These are phyloP conservation scores for Ageneiosus marmoratus DNA, from an alignment of 2,113 vertebrate genomes.

Conservation along the genomic window DNA sequence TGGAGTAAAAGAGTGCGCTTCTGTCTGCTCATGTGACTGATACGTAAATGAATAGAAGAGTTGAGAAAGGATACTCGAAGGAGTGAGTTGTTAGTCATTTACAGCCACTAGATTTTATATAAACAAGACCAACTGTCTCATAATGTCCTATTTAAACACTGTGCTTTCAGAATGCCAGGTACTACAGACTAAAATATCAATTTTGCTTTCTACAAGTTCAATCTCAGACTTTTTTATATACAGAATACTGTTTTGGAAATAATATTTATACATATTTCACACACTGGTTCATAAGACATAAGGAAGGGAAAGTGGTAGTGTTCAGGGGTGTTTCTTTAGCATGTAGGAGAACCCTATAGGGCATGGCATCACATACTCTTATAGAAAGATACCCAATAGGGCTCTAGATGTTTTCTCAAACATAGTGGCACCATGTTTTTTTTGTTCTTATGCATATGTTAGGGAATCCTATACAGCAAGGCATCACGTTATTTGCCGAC, in stretches of 20 bases:
- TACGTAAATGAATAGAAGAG: background rate
- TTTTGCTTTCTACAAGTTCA: too few species aligned
- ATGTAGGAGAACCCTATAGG: background rate
- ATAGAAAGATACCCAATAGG: background rate
- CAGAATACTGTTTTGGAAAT: background rate
- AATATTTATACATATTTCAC: background rate
- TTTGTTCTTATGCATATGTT: background rate
- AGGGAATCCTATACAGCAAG: background rate
- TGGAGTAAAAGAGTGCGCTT: constrained; percentile 56
- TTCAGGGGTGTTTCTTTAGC: background rate
- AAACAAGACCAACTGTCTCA: background rate
- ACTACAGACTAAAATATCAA: too few species aligned
- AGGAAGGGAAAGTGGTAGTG: background rate
- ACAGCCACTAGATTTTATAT: background rate
- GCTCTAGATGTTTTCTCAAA: background rate
- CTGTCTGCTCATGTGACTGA: constrained; percentile 15
- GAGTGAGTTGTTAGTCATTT: background rate
- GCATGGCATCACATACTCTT: background rate
- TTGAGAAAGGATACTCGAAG: background rate
- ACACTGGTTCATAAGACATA: background rate
- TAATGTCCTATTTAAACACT: background rate
- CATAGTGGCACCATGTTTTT: background rate
- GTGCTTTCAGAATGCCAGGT: background rate
- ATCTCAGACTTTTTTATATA: background rate
- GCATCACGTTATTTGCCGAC: background rate